Percentiles rank a stretch among this genome's conserved stretches.
Evolutionary conservation across 2,888 invertebrate species (phyloP).

Genomic region (Oxycera nigricornis): DNA sequence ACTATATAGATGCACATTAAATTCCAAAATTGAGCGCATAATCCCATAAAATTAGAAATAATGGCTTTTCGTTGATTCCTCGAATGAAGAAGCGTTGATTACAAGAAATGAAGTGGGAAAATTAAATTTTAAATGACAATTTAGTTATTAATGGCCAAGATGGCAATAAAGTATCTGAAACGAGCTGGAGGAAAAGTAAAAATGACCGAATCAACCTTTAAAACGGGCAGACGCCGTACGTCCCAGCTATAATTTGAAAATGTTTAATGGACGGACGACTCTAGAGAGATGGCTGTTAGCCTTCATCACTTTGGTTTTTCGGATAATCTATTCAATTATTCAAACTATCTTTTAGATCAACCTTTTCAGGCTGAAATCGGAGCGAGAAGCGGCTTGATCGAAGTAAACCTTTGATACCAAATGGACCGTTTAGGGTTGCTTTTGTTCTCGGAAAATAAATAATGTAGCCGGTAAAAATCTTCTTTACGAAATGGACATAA

Average conservation of each 20-base stretch:
- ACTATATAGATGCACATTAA: slow-evolving; percentile 24
- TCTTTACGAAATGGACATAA: too few species aligned
- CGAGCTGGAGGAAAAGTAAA: background rate
- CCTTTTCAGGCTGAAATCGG: slow-evolving; percentile 28
- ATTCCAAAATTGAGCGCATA: slow-evolving; percentile 30
- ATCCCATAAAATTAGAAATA: slow-evolving; percentile 29
- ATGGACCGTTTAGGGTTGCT: slow-evolving; percentile 36
- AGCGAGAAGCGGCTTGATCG: background rate
- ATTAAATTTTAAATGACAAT: slow-evolving; percentile 38
- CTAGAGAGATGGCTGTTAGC: slow-evolving; percentile 8
- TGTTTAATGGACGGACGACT: background rate
- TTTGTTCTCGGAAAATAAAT: slow-evolving; percentile 4
- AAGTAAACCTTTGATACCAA: slow-evolving; percentile 5
- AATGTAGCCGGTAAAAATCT: too few species aligned
- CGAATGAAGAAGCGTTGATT: slow-evolving; percentile 2
- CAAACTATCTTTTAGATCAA: slow-evolving; percentile 36
- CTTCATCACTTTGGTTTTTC: slow-evolving; percentile 27
- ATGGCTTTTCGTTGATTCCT: background rate
- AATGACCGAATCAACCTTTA: background rate
- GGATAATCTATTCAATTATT: slow-evolving; percentile 37
- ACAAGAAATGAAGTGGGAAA: slow-evolving; percentile 36
- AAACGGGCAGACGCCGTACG: background rate
- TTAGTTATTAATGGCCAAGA: slow-evolving; percentile 23
- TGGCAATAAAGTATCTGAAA: slow-evolving; percentile 26
- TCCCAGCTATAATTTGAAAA: background rate